A percentile compares a stretch with the other conserved stretches of the same genome.
Conservation (phyloP, 1,140 invertebrate species). For the Antheraea mylitta region DNA sequence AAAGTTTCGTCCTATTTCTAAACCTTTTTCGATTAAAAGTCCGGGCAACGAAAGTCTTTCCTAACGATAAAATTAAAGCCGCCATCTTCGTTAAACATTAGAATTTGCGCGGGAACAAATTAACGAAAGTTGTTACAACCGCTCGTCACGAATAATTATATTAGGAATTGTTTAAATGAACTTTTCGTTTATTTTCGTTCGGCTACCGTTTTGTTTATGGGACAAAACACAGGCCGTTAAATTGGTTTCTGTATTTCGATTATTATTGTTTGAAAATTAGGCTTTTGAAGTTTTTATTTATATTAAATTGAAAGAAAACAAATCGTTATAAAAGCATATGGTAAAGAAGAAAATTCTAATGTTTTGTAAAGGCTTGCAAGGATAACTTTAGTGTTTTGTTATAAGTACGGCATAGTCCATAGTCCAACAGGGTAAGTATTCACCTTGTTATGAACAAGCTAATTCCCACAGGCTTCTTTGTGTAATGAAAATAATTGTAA, state of each 20-base stretch:
- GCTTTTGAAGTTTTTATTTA: no score
- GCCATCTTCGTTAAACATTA: slow-evolving; percentile 22
- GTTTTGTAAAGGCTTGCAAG: no score
- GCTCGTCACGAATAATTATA: slow-evolving; percentile 16
- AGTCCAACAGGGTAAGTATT: no score
- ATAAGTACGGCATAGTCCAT: no score
- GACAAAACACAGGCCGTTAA: neutral
- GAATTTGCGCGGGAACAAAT: slow-evolving; percentile 19
- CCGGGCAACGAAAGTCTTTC: neutral
- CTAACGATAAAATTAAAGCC: slow-evolving; percentile 13
- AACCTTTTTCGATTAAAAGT: slow-evolving; percentile 4
- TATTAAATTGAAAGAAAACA: no score
- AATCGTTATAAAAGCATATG: no score
- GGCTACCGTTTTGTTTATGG: neutral
- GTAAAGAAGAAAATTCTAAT: no score
- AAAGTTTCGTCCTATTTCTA: neutral
- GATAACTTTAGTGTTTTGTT: no score
- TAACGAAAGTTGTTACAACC: slow-evolving; percentile 17
- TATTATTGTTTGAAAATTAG: neutral
- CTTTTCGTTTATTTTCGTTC: neutral
- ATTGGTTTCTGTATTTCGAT: neutral
- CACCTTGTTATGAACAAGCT: no score
- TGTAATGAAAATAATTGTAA: no score
- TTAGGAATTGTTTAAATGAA: slow-evolving; percentile 2
- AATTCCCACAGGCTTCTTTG: no score